Evolutionary conservation across 2,113 vertebrate genomes (phyloP), one percentile per base, ranked within the genome.

Genomic region (Nematolebias whitei): DNA sequence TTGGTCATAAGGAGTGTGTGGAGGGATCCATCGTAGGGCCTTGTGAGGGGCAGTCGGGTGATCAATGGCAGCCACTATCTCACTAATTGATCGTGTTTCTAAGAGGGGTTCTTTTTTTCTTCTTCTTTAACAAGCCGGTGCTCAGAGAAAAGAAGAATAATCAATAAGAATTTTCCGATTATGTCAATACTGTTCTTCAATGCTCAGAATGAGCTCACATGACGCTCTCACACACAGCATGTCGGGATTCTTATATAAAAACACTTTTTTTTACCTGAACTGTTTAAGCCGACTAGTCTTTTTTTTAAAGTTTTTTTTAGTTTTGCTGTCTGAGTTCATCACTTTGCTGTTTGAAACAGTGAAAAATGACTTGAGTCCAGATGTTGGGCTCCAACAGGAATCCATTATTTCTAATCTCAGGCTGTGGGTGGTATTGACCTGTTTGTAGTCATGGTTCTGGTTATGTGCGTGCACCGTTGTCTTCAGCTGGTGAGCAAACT

Each of bases 41-140:
- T 78, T 77, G 75, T 65, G 68, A 73, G 68, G 53, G 56, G 23
- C 67, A 64, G 68, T 52, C 53, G 64, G 69, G 65, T 78, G 87
- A 94, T 93, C 93, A 92, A 92, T 93, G 82, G 71, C 64, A 59
- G 84, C 86, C 90, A 89, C 90, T 92, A 92, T 93, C 90, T 92
- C 84, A 87, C 88, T 92, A 92, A 93, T 93, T 93, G 91, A 93
- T 93, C 87, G 70, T 84, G 84, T 91, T 91, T 92, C 84, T 77
- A 89, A 73, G 84, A 77, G 68, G 79, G 88, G 66, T 84, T 83
- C 90, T 88, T 90, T 62, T 32, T 61, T 48, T 56, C 47, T 85
- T 8, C 10, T 35, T 35, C 9, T 35, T 89, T 92, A 93, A 92
- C 90, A 91, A 92, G 88, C 90, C 44, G 60, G 47, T 49, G 58